A percentile compares a stretch with the other conserved stretches of the same genome.
Evolutionary conservation across 2,113 vertebrate species (phyloP).

Genomic region (Geococcyx californianus): DNA sequence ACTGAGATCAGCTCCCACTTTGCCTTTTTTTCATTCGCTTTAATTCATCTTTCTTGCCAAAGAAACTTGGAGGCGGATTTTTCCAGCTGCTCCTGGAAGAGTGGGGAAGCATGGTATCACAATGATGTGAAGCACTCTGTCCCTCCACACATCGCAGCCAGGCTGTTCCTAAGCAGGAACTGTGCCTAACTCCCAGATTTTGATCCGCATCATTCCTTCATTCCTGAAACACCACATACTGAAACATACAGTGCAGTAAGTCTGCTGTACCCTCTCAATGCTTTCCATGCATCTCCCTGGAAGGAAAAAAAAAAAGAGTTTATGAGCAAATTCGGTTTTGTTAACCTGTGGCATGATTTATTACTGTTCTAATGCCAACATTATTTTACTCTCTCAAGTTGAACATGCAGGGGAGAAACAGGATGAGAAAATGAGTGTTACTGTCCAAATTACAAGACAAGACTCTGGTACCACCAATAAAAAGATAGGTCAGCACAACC

Average conservation of each 20-base stretch:
- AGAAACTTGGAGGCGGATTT: constrained; percentile 13
- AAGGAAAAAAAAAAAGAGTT: neutral
- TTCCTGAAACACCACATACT: neutral
- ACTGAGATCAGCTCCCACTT: neutral
- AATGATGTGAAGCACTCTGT: constrained; percentile 18
- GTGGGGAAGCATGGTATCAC: neutral
- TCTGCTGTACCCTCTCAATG: neutral
- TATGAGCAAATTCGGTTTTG: neutral
- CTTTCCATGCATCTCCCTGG: neutral
- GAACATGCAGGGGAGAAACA: neutral
- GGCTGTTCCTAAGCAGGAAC: neutral
- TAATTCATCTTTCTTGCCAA: constrained; percentile 26
- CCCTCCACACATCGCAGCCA: neutral
- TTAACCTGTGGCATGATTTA: neutral
- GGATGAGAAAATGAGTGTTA: neutral
- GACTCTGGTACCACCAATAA: neutral
- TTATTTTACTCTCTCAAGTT: neutral
- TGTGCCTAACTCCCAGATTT: neutral
- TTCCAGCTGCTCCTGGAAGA: constrained; percentile 41
- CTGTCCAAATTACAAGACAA: neutral
- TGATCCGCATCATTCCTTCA: neutral
- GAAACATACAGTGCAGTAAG: neutral
- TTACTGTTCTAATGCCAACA: neutral
- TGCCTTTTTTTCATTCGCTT: neutral
- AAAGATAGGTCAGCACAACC: neutral